Base-by-base conservation (phyloP, 1,140 invertebrate species). In the Bombus ignitus region DNA sequence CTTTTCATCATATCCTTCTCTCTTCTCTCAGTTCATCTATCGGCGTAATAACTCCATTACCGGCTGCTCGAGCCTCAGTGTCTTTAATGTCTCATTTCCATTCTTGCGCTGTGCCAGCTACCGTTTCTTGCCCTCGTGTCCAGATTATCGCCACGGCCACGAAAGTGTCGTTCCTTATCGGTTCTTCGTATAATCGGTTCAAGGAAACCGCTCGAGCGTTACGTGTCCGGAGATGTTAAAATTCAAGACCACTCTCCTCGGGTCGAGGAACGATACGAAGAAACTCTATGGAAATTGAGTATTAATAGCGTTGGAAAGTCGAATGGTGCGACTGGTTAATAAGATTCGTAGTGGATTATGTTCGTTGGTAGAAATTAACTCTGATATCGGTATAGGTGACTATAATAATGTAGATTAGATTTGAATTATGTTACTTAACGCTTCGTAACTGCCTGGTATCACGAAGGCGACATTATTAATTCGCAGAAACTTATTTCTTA, bases 1-100 rank as follows among this genome's bases (percentile, higher is more conserved):
- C 13, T 22, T 13, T n/a, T 22, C 6, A 28, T 22, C n/a, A 15
- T 39, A 15, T 15, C 4, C 42, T 15, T 37, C 37, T 35, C 12
- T 28, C 32, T 18, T 15, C 18, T 66, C 39, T 28, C 57, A 8
- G 47, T 53, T 39, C 65, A 37, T 79, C 83, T 71, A 72, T 85
- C 68, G 66, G 22, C 53, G 83, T 77, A 85, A 85, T 85, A 85
- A 85, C 83, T 85, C 83, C 83, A 85, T 85, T 85, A 85, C 83
- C 68, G 53, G 4, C 74, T 68, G n/a, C 0, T 28, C 42, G 57
- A 57, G 73, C 3, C 32, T 42, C 62, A 12, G 47, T 39, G 65
- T 9, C 59, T 84, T 80, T 85, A 80, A 80, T 72, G 83, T 80
- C 76, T 85, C 68, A 62, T 80, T 85, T 80, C 76, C 83, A 85